Percentiles rank a stretch among this genome's conserved stretches.
These are phyloP conservation scores for Ahaetulla prasina DNA, from an alignment of 2,113 vertebrate genomes.

Conservation along the genomic window DNA sequence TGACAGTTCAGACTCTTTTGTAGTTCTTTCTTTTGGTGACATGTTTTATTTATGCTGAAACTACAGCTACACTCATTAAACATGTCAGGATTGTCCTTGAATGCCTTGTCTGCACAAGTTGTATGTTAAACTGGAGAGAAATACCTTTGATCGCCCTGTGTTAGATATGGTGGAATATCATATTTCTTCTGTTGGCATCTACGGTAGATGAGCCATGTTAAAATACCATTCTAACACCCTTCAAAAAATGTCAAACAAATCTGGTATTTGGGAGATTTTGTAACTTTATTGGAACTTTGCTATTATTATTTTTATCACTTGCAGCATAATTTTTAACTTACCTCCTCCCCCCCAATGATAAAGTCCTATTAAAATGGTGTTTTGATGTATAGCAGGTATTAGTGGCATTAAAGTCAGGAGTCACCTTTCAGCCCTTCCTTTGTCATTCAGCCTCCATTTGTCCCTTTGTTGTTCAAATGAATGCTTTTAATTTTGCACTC, in stretches of 20 bases:
- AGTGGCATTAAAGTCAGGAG: background rate
- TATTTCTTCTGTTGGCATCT: background rate
- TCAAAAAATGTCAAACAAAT: background rate
- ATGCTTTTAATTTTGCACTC: background rate
- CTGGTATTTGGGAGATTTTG: background rate
- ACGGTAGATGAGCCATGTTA: background rate
- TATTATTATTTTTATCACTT: background rate
- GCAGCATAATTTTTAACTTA: background rate
- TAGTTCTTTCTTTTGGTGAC: background rate
- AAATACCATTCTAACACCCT: background rate
- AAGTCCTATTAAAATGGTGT: background rate
- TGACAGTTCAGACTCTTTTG: background rate
- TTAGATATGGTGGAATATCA: background rate
- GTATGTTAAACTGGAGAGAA: background rate
- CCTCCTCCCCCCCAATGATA: too few relatives aligned
- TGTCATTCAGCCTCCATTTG: background rate
- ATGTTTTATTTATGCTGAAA: background rate
- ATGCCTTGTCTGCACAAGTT: background rate
- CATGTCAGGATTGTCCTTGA: background rate
- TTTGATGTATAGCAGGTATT: background rate
- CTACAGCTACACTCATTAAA: background rate
- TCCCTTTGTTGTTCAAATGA: background rate
- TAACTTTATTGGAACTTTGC: background rate
- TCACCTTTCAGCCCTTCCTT: background rate
- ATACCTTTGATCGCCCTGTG: background rate